These are phyloP conservation scores for Dolichoris vasculosae DNA, from an alignment of 1,140 invertebrate genomes.

Conservation along the genomic window DNA sequence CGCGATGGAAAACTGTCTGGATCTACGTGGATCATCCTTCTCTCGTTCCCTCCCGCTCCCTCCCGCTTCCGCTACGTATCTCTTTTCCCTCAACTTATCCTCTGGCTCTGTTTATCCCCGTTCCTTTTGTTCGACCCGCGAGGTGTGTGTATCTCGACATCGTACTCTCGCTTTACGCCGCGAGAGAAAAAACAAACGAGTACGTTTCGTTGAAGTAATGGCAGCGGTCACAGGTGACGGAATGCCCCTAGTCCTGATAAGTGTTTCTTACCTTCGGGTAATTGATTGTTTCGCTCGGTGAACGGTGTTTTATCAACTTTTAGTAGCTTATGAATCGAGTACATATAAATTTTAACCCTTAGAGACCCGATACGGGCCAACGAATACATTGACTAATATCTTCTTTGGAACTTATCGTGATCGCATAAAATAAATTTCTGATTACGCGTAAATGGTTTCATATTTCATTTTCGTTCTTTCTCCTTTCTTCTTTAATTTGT, in stretches of 20 bases:
- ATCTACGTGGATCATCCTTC: conserved; percentile 33
- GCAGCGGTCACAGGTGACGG: conserved; percentile 43
- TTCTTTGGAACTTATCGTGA: neutral
- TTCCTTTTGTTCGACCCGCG: conserved; percentile 7
- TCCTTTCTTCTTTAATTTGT: neutral
- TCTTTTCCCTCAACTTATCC: conserved; percentile 3
- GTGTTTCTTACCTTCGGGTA: conserved; percentile 23
- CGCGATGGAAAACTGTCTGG: conserved; percentile 35
- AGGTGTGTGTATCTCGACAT: conserved; percentile 18
- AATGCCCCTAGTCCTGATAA: conserved; percentile 41
- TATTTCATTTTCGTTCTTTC: neutral
- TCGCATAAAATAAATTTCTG: neutral
- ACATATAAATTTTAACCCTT: neutral
- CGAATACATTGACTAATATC: neutral
- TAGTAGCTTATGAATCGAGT: conserved; percentile 15
- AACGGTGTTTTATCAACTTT: conserved; percentile 31
- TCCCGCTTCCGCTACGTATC: neutral
- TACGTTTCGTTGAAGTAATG: conserved; percentile 35
- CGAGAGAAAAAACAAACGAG: neutral
- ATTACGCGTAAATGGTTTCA: conserved; percentile 10
- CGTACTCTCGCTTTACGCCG: neutral
- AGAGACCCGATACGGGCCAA: neutral
- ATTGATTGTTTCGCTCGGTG: conserved; percentile 22
- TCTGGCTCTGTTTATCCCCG: neutral
- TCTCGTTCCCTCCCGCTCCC: neutral